Base-by-base conservation (phyloP, 1,140 invertebrate species). In the Monomorium pharaonis region DNA sequence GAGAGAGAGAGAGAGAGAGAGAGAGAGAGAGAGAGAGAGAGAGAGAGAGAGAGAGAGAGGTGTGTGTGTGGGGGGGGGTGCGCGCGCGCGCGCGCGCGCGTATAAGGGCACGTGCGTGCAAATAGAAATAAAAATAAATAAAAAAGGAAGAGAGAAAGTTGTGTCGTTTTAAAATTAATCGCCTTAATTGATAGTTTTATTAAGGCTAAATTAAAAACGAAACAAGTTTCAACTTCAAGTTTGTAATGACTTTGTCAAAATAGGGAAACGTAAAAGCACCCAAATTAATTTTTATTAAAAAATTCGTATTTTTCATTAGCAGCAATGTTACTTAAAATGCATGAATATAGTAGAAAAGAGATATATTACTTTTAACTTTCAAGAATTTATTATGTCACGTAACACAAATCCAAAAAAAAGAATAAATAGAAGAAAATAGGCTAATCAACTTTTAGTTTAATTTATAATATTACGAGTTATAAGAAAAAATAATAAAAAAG, bases 331-430 rank as follows among this genome's bases (percentile, higher is more conserved):
- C 14, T 24, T 10, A 33, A 65, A 33, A 16, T 18, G 4, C 47
- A 16, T 27, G 44, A 74, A 74, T 62, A 86, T 91, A 75, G 85
- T 91, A 92, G 91, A 92, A 92, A 92, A 92, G 91, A 92, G 89
- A 92, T 92, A 92, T 91, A 87, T 92, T 85, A 86, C 69, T 91
- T 10, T 18, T 18, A 60, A 77, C n/a, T n/a, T n/a, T n/a, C 18
- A 21, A 54, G 21, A 10, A 67, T 18, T 33, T 18, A 62, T 67
- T 47, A 16, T n/a, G 7, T 37, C 18, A 33, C 10, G 3, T 14
- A 54, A 16, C 21, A 74, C 14, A 7, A 51, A 16, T 18, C 18
- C 9, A 5, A 54, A 10, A 49, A 33, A 33, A n/a, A 33, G 10
- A 51, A 18, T n/a, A 51, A 72, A 27, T 47, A 70, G 10, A 51